These are phyloP conservation scores for Eledona agricola DNA, from an alignment of 2,888 invertebrate genomes.

Conservation along the genomic window DNA sequence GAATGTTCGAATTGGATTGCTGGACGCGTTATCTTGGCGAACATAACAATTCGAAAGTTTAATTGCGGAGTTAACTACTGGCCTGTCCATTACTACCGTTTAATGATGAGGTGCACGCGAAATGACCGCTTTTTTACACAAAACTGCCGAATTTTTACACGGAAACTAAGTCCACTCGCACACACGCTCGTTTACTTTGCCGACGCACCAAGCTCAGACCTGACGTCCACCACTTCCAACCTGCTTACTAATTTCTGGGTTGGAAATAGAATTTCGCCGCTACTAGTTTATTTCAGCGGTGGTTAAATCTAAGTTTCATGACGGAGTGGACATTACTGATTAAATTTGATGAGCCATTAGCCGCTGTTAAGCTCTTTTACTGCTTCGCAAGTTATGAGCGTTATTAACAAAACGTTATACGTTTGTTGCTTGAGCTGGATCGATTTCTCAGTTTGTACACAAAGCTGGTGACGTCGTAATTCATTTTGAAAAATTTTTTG, in stretches of 20 bases:
- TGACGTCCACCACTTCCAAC: no score
- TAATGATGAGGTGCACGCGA: conserved; percentile 52
- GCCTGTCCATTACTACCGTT: conserved; percentile 56
- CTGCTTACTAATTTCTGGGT: no score
- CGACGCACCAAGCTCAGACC: not conserved
- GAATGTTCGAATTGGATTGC: conserved; percentile 56
- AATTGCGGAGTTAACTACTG: conserved; percentile 60
- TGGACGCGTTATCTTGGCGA: conserved; percentile 55
- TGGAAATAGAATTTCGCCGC: no score
- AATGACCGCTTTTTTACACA: conserved; percentile 19
- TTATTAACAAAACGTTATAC: conserved; percentile 31
- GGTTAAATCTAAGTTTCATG: conserved; percentile 32
- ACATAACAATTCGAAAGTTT: conserved; percentile 59
- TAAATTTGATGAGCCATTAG: conserved; percentile 39
- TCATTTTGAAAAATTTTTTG: not conserved
- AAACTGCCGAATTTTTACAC: conserved; percentile 9
- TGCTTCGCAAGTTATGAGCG: conserved; percentile 22
- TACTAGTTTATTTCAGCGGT: conserved; percentile 20
- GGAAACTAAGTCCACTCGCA: not conserved
- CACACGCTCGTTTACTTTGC: not conserved
- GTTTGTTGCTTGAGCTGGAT: conserved; percentile 10
- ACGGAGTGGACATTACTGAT: conserved; percentile 40
- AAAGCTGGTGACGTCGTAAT: not conserved
- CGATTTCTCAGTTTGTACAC: conserved; percentile 5
- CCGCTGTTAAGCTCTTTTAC: conserved; percentile 26